These are phyloP conservation scores for Sebastes diaconus DNA, from an alignment of 2,797 vertebrate species.

Conservation along the genomic window DNA sequence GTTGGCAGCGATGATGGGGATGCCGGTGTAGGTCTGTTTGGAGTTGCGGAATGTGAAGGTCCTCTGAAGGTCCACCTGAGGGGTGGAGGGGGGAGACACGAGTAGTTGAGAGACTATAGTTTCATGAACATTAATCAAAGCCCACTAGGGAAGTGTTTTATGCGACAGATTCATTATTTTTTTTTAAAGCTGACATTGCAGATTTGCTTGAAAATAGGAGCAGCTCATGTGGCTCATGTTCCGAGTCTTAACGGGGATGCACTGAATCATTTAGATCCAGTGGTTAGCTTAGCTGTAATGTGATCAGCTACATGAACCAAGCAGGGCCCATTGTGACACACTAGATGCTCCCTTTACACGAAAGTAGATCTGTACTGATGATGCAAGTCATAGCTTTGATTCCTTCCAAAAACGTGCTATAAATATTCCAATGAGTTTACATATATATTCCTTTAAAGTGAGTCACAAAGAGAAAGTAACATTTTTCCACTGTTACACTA, in stretches of 20 bases:
- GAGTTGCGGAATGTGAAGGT: conserved; percentile 98
- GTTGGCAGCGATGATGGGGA: conserved; percentile 97
- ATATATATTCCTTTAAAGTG: background rate
- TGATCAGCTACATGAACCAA: conserved; percentile 22
- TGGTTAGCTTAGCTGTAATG: conserved; percentile 29
- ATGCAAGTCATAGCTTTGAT: background rate
- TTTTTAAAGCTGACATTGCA: background rate
- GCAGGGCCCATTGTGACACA: conserved; percentile 1
- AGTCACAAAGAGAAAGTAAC: background rate
- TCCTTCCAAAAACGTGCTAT: background rate
- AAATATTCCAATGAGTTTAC: background rate
- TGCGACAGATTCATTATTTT: background rate
- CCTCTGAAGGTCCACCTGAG: conserved; percentile 92
- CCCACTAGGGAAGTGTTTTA: too few species aligned
- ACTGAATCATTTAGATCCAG: conserved; percentile 60
- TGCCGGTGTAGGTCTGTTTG: conserved; percentile 94
- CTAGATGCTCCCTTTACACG: conserved; percentile 1
- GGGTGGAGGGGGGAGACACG: background rate
- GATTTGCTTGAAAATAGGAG: background rate
- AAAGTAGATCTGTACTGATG: background rate
- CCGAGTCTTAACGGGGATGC: background rate
- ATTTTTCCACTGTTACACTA: background rate
- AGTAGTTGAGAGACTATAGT: background rate
- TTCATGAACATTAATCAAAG: background rate
- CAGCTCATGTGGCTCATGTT: background rate